Conservation (phyloP, 1,140 invertebrate species). For the Tetraneura akinire region DNA sequence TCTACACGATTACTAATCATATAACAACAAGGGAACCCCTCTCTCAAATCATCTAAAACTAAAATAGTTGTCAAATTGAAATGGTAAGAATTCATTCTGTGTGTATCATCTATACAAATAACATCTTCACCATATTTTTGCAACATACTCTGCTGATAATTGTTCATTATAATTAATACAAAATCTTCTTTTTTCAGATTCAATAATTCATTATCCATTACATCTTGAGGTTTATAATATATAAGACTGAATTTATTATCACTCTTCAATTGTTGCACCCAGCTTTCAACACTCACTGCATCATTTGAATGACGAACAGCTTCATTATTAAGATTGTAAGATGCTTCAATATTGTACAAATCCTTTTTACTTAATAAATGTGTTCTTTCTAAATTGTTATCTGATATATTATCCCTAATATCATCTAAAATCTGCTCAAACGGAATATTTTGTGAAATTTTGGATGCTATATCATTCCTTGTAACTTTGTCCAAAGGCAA, state of each 20-base stretch:
- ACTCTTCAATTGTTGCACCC: not conserved
- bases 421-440: not conserved
- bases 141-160: not conserved
- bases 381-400: constrained; percentile 25
- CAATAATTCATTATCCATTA: not conserved
- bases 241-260: not conserved
- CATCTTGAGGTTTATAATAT: not conserved
- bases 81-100: constrained; percentile 14
- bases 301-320: not conserved
- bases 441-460: not conserved
- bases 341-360: constrained; percentile 46
- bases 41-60: constrained; percentile 9
- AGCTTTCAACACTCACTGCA: not conserved
- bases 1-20: constrained; percentile 17
- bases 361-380: constrained; percentile 44
- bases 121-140: constrained; percentile 11
- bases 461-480: not conserved
- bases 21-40: constrained; percentile 23
- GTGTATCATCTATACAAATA: too few relatives aligned
- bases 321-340: constrained; percentile 22
- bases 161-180: not conserved
- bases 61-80: constrained; percentile 18
- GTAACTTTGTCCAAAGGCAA: not conserved
- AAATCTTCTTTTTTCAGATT: not conserved
- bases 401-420: not conserved